These are phyloP conservation scores for Cherax destructor DNA, from an alignment of 1,140 invertebrate genomes.

Conservation along the genomic window DNA sequence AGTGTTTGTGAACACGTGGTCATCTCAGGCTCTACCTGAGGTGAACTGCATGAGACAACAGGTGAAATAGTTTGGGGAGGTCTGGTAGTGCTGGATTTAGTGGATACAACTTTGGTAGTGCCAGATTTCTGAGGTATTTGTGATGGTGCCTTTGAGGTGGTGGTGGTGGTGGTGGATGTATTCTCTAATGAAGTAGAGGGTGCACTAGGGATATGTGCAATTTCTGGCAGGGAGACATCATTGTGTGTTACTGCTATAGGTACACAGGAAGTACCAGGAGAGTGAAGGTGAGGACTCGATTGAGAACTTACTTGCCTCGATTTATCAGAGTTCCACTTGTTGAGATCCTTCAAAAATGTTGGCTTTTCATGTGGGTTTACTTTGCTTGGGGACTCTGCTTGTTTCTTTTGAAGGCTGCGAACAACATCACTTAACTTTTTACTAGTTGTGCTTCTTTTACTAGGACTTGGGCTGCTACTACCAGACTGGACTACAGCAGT, in stretches of 20 bases:
- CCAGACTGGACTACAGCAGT: not conserved
- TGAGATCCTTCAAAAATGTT: conserved; percentile 70
- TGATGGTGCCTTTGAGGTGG: conserved; percentile 49
- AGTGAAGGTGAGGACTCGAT: conserved; percentile 46
- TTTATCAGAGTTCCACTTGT: conserved; percentile 64
- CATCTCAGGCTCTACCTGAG: conserved; percentile 22
- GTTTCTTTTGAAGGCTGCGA: conserved; percentile 69
- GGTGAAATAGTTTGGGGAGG: conserved; percentile 24
- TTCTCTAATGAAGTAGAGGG: conserved; percentile 20
- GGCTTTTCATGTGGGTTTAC: conserved; percentile 57
- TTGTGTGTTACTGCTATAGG: conserved; percentile 44
- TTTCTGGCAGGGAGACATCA: conserved; percentile 44
- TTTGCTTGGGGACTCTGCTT: conserved; percentile 63
- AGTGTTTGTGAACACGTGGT: conserved; percentile 27
- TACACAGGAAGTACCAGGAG: conserved; percentile 58
- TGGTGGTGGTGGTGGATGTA: not conserved
- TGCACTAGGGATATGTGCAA: conserved; percentile 51
- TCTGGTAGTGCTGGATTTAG: conserved; percentile 24
- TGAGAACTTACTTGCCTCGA: conserved; percentile 71
- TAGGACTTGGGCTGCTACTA: conserved; percentile 27
- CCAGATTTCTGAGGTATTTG: conserved; percentile 41
- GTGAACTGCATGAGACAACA: not conserved
- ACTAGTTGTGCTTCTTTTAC: conserved; percentile 48
- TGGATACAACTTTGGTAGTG: conserved; percentile 35
- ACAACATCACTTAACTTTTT: conserved; percentile 71